Conservation (phyloP, 2,113 vertebrate species). For the Epinephelus moara region DNA sequence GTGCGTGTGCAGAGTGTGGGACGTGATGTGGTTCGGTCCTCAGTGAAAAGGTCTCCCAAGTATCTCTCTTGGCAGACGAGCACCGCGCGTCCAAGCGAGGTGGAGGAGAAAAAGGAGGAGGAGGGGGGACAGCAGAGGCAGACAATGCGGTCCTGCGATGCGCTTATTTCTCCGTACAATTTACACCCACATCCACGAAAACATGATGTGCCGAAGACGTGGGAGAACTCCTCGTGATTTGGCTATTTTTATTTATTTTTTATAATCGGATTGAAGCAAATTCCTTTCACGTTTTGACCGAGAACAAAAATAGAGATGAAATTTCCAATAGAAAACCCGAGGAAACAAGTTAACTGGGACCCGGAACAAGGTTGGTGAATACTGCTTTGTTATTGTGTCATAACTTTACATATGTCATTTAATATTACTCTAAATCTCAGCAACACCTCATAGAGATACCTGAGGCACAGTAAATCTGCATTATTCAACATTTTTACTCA, state of each 20-base stretch:
- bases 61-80: constrained; percentile 49
- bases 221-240: constrained; percentile 54
- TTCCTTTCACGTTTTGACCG: constrained; percentile 74
- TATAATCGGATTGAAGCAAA: constrained; percentile 69
- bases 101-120: constrained; percentile 41
- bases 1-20: constrained; percentile 6
- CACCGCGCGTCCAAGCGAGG: constrained; percentile 60
- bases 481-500: constrained; percentile 11
- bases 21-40: constrained; percentile 54
- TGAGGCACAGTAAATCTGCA: constrained; percentile 5
- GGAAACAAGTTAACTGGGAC: constrained; percentile 99
- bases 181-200: constrained; percentile 33
- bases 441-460: not conserved
- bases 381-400: not conserved
- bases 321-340: constrained; percentile 97
- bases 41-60: constrained; percentile 54
- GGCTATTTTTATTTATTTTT: constrained; percentile 66
- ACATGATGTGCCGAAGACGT: constrained; percentile 35
- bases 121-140: constrained; percentile 38
- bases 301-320: constrained; percentile 92
- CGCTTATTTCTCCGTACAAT: constrained; percentile 22
- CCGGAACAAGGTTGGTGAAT: constrained; percentile 94
- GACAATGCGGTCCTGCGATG: constrained; percentile 72
- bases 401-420: constrained; percentile 23
- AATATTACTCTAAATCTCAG: constrained; percentile 4